Base-by-base conservation (phyloP, 2,797 vertebrate species). In the Acomys russatus region DNA sequence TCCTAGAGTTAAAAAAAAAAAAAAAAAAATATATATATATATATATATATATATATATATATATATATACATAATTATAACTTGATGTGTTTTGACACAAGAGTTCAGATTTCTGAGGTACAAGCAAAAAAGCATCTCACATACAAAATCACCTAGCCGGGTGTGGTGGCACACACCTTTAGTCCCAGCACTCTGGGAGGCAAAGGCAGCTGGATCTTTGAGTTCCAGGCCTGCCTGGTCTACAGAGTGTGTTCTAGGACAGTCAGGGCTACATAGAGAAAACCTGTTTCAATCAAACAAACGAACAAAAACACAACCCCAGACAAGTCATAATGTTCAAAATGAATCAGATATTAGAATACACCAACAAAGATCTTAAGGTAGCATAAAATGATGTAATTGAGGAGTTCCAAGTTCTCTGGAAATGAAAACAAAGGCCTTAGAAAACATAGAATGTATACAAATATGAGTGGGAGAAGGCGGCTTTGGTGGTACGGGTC, bases 111-210 rank as follows among this genome's bases (percentile, higher is more conserved):
- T 30, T 90, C 54, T 74, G 73, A 23, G 35, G 78, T 70, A 68
- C 59, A 68, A 79, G 22, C 61, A 86, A 92, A 89, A 44, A 44
- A 54, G 56, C 56, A 59, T 18, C 56, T 66, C 28, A 35, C n/a
- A 70, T 83, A 78, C 33, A 92, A 78, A 73, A 92, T 86, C 92
- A 78, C 22, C 35, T 84, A 83, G 38, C 35, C 9, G 23, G 44
- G 22, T 84, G 38, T 84, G 38, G 15, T 14, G 12, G 12, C 63
- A 10, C 2, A 6, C 25, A 44, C 23, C 15, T 64, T 30, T 64
- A 84, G 30, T 84, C 23, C 25, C 38, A 64, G 25, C 38, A 30
- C 38, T 49, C 44, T 44, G 28, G 5, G 73, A 44, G 38, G 22
- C 38, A 74, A 10, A 74, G 73, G 73, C 73, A 25, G 73, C 23